phyloP scores from a whole-genome alignment of 2,797 vertebrate species.

The Gymnocypris eckloni region DNA sequence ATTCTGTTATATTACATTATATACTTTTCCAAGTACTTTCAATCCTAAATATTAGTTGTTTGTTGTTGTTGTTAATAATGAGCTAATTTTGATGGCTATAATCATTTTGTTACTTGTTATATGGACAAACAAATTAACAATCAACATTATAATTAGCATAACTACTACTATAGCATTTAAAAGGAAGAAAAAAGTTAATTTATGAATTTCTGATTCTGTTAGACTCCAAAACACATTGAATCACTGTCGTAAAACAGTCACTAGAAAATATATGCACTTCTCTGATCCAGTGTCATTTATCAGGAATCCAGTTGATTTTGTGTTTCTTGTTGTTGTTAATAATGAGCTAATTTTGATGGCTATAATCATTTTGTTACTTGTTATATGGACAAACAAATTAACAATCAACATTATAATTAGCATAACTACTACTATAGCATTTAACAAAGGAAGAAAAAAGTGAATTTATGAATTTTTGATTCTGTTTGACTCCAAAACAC shows the following conservation, averaged over 20 bases:
- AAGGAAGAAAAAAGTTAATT: background rate
- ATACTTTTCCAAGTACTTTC: no score
- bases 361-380: background rate
- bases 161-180: background rate
- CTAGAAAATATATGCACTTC: background rate
- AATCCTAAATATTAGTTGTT: no score
- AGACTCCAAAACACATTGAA: background rate
- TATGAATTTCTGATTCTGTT: background rate
- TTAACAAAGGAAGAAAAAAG: background rate
- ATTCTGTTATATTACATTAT: no score
- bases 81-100: background rate
- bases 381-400: background rate
- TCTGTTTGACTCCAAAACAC: background rate
- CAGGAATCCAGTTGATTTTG: constrained; percentile 13
- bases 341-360: background rate
- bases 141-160: background rate
- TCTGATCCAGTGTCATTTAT: background rate
- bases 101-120: background rate
- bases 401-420: background rate
- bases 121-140: background rate
- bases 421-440: background rate
- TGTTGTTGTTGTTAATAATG: background rate
- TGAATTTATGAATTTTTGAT: background rate
- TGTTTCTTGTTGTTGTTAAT: background rate
- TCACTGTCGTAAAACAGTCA: background rate